phyloP scores from a whole-genome alignment of 2,888 invertebrate genomes.

The Lucinisca nassula region DNA sequence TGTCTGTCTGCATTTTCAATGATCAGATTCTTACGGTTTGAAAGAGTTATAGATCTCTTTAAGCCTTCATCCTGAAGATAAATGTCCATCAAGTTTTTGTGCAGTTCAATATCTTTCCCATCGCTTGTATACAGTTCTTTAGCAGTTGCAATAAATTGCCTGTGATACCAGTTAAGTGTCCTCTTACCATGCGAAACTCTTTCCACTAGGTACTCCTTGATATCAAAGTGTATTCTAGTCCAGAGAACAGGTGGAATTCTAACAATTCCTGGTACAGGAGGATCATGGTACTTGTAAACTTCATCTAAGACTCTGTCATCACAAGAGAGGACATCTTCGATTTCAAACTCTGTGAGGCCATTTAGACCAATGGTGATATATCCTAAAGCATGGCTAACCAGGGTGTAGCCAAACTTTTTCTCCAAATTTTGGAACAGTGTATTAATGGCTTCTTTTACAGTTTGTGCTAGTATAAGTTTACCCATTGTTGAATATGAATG shows the following conservation, averaged over 20 bases:
- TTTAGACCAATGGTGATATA: slow-evolving; percentile 83
- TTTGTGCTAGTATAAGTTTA: slow-evolving; percentile 66
- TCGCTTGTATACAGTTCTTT: slow-evolving; percentile 73
- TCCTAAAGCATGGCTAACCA: slow-evolving; percentile 81
- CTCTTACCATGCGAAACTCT: slow-evolving; percentile 81
- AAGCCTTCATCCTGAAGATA: slow-evolving; percentile 78
- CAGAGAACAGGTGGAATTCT: slow-evolving; percentile 84
- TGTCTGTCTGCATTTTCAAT: slow-evolving; percentile 84
- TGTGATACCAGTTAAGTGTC: slow-evolving; percentile 85
- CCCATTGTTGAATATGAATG: slow-evolving; percentile 74
- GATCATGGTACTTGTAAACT: slow-evolving; percentile 85
- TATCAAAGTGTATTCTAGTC: slow-evolving; percentile 82
- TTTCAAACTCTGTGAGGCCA: slow-evolving; percentile 85
- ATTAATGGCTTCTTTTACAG: slow-evolving; percentile 80
- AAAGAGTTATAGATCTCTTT: slow-evolving; percentile 78
- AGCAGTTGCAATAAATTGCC: slow-evolving; percentile 85
- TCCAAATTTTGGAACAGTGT: slow-evolving; percentile 82
- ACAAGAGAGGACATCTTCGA: slow-evolving; percentile 86
- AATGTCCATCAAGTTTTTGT: slow-evolving; percentile 77
- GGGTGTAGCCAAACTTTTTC: slow-evolving; percentile 79
- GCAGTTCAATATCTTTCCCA: slow-evolving; percentile 70
- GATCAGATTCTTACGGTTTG: slow-evolving; percentile 75
- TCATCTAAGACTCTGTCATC: slow-evolving; percentile 84
- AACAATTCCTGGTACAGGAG: slow-evolving; percentile 85
- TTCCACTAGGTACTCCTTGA: slow-evolving; percentile 85